Base-by-base conservation (phyloP, 2,113 vertebrate species). In the Limnothrissa miodon region DNA sequence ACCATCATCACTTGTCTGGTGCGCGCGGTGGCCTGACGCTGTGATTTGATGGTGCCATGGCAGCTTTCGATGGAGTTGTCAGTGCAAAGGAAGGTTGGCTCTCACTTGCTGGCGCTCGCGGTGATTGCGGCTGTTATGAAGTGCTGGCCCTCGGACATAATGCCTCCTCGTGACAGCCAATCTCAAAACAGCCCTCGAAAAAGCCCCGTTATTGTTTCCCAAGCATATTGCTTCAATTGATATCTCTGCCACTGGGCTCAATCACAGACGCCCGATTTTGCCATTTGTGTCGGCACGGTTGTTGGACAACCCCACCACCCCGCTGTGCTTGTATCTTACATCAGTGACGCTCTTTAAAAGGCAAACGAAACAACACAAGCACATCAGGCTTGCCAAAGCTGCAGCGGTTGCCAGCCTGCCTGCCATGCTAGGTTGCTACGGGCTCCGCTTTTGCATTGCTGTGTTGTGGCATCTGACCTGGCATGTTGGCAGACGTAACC, bases 101-200 rank as follows among this genome's bases (percentile, higher is more conserved):
- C 66, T 74, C 66, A 5, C 29, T 33, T 13, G 66, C 66, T 19
- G 66, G 33, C 13, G 66, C n/a, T n/a, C n/a, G 9, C 33, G 66
- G 66, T 74, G 66, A 74, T 74, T 29, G 66, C 66, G 66, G 66
- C 29, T 36, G 15, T 74, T 74, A 74, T 74, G 66, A 74, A 74
- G 66, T 33, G 66, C 66, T 36, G 66, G 25, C 29, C 51, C 66
- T 66, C 29, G 29, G 66, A 17, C 25, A 33, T 74, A 74, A 39
- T 74, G 66, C 66, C 66, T 74, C 66, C 29, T 74, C 4, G 29
- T 15, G 66, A 74, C 66, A 74, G 66, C 66, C 66, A 74, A 74
- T 36, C 33, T 15, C 10, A 74, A 74, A n/a, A n/a, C n/a, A n/a
- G 25, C 29, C 66, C 66, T 74, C 33, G n/a, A 36, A 29, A 74